phyloP scores from a whole-genome alignment of 2,797 vertebrate genomes.

The Spinus olivaceus region DNA sequence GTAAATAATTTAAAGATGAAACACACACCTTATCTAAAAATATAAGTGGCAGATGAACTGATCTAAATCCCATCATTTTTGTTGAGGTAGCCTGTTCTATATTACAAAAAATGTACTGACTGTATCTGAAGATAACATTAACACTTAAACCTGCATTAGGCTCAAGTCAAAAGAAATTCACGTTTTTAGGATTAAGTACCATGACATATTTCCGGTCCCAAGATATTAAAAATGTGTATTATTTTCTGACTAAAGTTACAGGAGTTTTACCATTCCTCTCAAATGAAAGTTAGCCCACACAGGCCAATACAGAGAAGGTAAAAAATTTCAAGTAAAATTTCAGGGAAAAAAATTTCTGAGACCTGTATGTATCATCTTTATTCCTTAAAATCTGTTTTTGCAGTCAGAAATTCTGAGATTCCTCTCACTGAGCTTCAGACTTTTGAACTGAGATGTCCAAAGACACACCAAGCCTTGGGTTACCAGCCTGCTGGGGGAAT shows the following conservation, averaged over 20 bases:
- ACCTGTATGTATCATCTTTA: neutral
- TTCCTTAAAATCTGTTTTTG: neutral
- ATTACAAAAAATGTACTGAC: neutral
- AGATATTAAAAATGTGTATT: neutral
- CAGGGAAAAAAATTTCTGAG: neutral
- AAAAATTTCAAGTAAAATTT: neutral
- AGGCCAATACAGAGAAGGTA: neutral
- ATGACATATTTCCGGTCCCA: neutral
- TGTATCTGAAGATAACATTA: neutral
- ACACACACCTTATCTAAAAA: neutral
- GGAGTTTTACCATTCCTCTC: neutral
- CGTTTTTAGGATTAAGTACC: neutral
- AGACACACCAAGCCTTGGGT: neutral
- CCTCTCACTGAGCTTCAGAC: neutral
- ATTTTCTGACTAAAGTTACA: neutral
- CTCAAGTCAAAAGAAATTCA: neutral
- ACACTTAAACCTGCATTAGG: neutral
- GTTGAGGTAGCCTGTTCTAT: neutral
- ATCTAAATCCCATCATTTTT: neutral
- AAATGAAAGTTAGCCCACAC: neutral
- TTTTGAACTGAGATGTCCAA: neutral
- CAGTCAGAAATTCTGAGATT: neutral
- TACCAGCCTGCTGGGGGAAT: neutral
- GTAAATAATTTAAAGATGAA: neutral
- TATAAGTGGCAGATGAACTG: neutral